These are phyloP conservation scores for Chrysopa pallens DNA, from an alignment of 1,140 invertebrate genomes.

Conservation along the genomic window DNA sequence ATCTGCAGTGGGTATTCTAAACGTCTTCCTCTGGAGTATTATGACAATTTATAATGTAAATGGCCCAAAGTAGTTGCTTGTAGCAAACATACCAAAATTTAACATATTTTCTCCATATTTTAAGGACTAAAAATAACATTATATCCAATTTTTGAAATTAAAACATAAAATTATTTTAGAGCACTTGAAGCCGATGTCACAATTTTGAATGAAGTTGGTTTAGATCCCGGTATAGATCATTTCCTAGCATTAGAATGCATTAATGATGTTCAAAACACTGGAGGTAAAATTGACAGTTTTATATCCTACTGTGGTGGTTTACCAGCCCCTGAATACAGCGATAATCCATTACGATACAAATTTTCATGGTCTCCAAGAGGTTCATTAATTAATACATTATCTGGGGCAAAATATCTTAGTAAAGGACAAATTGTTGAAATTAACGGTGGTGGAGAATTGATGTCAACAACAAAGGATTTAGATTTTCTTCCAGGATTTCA, in stretches of 20 bases:
- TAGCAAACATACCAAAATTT: not conserved
- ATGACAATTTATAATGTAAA: too few relatives aligned
- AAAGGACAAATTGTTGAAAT: conserved; percentile 80
- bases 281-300: conserved; percentile 83
- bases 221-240: conserved; percentile 97
- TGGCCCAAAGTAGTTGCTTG: too few relatives aligned
- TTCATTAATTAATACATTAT: conserved; percentile 76
- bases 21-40: too few relatives aligned
- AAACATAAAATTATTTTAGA: conserved; percentile 23
- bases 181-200: conserved; percentile 75
- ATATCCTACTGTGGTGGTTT: conserved; percentile 93
- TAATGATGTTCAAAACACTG: conserved; percentile 60
- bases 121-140: not conserved
- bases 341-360: conserved; percentile 90
- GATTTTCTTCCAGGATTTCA: conserved; percentile 93
- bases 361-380: conserved; percentile 94
- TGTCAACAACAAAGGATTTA: conserved; percentile 57
- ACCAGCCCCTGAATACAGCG: conserved; percentile 87
- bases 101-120: not conserved
- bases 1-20: too few relatives aligned
- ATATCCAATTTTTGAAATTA: too few relatives aligned
- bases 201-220: conserved; percentile 83
- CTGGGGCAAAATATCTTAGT: conserved; percentile 65
- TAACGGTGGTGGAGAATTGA: conserved; percentile 69
- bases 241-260: conserved; percentile 94